Conservation (phyloP, 92 coral and sea anemone genomes). For the Siderastrea radians region DNA sequence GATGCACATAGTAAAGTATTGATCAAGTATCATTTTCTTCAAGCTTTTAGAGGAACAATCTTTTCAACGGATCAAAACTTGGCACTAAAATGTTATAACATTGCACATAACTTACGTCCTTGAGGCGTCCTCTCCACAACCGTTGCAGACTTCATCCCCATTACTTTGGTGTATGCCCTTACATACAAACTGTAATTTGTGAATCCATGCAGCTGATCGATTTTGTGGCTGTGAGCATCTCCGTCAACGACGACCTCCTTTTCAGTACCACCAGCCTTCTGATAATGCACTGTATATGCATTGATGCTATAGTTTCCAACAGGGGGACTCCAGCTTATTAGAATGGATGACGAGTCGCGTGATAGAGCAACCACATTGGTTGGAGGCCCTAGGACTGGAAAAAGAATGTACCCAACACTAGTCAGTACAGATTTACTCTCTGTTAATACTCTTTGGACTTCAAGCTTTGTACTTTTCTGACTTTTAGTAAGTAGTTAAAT, state of each 20-base stretch:
- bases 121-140: conserved; percentile 66
- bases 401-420: too few species aligned
- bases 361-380: conserved; percentile 60
- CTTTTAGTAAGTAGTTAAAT: too few species aligned
- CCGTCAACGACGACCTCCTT: conserved; percentile 12
- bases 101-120: conserved; percentile 63
- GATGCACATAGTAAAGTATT: too few species aligned
- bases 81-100: too few species aligned
- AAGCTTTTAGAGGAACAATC: not conserved
- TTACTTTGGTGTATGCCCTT: conserved; percentile 22
- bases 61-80: not conserved
- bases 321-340: conserved; percentile 77
- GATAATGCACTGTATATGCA: conserved; percentile 62
- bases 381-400: conserved; percentile 63
- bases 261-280: conserved; percentile 17
- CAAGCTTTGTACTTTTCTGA: too few species aligned
- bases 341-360: conserved; percentile 60
- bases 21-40: too few species aligned
- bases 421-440: too few species aligned
- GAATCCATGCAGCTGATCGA: conserved; percentile 54
- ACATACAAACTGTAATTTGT: conserved; percentile 78
- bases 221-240: conserved; percentile 3
- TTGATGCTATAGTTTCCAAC: conserved; percentile 20
- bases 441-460: too few species aligned
- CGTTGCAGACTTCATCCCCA: conserved; percentile 42